phyloP scores from a whole-genome alignment of 1,140 invertebrate species.

The Scaptodrosophila lebanonensis region DNA sequence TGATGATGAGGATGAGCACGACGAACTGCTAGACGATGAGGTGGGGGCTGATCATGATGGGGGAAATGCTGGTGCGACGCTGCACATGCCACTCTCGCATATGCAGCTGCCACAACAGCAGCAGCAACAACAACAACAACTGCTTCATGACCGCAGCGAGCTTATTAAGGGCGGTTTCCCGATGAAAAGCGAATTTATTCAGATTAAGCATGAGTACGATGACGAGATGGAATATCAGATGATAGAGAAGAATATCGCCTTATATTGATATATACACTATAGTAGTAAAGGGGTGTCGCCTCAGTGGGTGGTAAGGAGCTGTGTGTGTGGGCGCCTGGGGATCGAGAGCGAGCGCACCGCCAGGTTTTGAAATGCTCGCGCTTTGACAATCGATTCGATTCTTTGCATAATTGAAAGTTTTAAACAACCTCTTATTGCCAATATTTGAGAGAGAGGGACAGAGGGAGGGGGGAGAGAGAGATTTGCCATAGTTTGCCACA shows the following conservation, averaged over 20 bases:
- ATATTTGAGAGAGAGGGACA: too few species aligned
- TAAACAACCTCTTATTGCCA: not conserved
- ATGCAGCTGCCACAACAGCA: constrained; percentile 18
- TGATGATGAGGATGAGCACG: constrained; percentile 32
- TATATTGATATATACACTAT: too few species aligned
- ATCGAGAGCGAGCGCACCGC: not conserved
- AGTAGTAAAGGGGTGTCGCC: not conserved
- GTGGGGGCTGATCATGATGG: constrained; percentile 12
- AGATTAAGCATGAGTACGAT: constrained; percentile 37
- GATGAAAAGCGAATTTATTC: constrained; percentile 49
- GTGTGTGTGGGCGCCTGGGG: too few species aligned
- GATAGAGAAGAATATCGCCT: constrained; percentile 58
- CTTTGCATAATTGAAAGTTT: too few species aligned
- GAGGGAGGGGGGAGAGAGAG: too few species aligned
- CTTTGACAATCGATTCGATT: too few species aligned
- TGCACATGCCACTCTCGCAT: constrained; percentile 2
- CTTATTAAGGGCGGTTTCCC: constrained; percentile 22
- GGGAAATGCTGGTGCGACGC: not conserved
- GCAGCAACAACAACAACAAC: constrained; percentile 31
- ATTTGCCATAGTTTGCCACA: too few species aligned
- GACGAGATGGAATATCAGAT: constrained; percentile 44
- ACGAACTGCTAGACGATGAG: constrained; percentile 37
- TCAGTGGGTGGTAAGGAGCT: not conserved
- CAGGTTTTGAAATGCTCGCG: not conserved
- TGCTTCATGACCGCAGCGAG: constrained; percentile 23